A percentile compares a stretch with the other conserved stretches of the same genome.
Evolutionary conservation across 2,113 vertebrate genomes (phyloP).

Genomic region (Diadophis punctatus): DNA sequence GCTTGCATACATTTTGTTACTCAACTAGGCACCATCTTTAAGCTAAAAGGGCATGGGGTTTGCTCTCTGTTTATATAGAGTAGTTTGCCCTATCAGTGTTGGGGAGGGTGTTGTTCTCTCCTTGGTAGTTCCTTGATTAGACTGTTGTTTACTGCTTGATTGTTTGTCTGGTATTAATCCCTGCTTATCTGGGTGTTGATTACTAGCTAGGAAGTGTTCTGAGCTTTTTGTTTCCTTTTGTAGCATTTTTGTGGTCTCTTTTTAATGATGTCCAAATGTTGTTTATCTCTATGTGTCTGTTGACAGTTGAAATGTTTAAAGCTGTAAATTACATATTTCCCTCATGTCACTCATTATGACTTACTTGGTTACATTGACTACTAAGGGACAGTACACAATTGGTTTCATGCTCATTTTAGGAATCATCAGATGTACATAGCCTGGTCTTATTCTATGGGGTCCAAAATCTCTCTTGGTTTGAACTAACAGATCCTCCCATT

Average conservation of each 20-base stretch:
- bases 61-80: background rate
- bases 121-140: background rate
- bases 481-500: background rate
- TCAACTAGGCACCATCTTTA: background rate
- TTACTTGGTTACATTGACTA: conserved; percentile 24
- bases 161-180: background rate
- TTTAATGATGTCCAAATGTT: background rate
- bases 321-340: conserved; percentile 56
- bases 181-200: background rate
- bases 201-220: background rate
- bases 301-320: background rate
- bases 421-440: background rate
- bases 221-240: background rate
- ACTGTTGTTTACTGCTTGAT: background rate
- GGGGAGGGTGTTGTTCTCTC: background rate
- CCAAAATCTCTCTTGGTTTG: background rate
- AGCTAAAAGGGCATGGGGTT: background rate
- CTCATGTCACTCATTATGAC: conserved; percentile 43
- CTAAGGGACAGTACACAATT: background rate
- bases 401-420: background rate
- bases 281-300: background rate
- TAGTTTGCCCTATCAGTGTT: background rate
- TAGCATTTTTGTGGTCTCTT: background rate
- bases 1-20: background rate
- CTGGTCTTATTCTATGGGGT: background rate